Evolutionary conservation across 2,113 vertebrate species (phyloP), one percentile per base, ranked within the genome.

Genomic region (Thinocorus orbignyianus): DNA sequence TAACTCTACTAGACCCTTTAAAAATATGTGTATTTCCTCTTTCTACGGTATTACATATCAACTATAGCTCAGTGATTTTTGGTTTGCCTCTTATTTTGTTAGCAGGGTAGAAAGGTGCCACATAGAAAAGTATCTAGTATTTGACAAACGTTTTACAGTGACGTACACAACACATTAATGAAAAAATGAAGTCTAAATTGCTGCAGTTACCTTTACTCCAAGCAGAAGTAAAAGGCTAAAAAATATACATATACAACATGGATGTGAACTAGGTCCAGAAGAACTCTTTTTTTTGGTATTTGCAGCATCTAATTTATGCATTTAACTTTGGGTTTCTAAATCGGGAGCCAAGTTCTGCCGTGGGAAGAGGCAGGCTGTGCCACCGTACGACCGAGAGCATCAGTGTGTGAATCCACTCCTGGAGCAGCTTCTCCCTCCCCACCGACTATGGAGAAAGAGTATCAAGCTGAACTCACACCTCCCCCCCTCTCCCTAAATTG

Each of bases 131-230:
- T 48, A 58, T 31, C 23, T 52, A 76, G 20, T 46, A 41, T 92
- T 74, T 89, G 60, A 89, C 88, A 95, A 84, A 46, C 5, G 26
- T 78, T 85, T 66, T 66, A 18, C 58, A 88, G 93, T 57, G 57
- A 68, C 48, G 70, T 8, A 71, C 14, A 85, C 39, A 74, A 88
- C 83, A 83, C 31, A 51, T 55, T 83, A 95, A 95, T 79, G 85
- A 86, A 77, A 96, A 96, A 96, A 93, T 39, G 11, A 95, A 95
- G 79, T 87, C 55, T 35, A 17, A 79, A 85, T 33, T 49, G 22
- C 18, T 41, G 51, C 24, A 54, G 51, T 46, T 90, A 82, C 30
- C 35, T 78, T 86, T 81, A 33, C 31, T 51, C 54, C 9, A 51
- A 17, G 33, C 7, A 9, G 19, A 70, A 39, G 37, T 62, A 94